Evolutionary conservation across 1,140 invertebrate species (phyloP).

Genomic region (Drosophila ficusphila): DNA sequence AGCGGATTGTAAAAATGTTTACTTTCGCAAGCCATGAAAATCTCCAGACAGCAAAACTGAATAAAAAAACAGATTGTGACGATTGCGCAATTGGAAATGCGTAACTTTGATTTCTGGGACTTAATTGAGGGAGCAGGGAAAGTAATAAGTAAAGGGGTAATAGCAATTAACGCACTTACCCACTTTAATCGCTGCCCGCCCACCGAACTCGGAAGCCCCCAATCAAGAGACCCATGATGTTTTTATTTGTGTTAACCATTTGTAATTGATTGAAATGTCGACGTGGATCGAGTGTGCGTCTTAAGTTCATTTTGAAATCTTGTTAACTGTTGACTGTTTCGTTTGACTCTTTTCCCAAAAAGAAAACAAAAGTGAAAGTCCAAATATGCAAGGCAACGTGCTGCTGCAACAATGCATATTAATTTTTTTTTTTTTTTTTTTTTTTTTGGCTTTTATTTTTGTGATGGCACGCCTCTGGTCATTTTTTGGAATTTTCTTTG

Average conservation of each 20-base stretch:
- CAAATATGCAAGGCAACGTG: slow-evolving; percentile 61
- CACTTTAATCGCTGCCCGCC: slow-evolving; percentile 36
- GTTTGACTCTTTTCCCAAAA: slow-evolving; percentile 31
- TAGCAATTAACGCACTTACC: slow-evolving; percentile 52
- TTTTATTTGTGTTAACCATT: slow-evolving; percentile 46
- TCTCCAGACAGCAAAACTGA: slow-evolving; percentile 31
- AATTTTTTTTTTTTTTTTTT: slow-evolving; percentile 51
- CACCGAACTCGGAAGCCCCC: slow-evolving; percentile 36
- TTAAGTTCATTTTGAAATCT: slow-evolving; percentile 47
- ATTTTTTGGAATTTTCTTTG: slow-evolving; percentile 43
- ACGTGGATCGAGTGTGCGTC: slow-evolving; percentile 10
- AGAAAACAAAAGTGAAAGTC: slow-evolving; percentile 79
- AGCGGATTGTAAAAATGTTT: slow-evolving; percentile 58
- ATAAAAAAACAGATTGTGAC: slow-evolving; percentile 23
- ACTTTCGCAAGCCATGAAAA: slow-evolving; percentile 74
- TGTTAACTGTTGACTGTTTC: slow-evolving; percentile 9
- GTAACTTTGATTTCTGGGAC: slow-evolving; percentile 63
- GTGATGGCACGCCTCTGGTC: slow-evolving; percentile 26
- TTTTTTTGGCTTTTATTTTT: slow-evolving; percentile 34
- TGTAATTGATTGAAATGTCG: slow-evolving; percentile 41
- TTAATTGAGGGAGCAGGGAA: slow-evolving; percentile 55
- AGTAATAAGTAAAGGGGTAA: slow-evolving; percentile 13
- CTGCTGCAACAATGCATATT: slow-evolving; percentile 78
- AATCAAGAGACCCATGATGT: slow-evolving; percentile 49
- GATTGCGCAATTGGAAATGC: slow-evolving; percentile 73